phyloP scores from a whole-genome alignment of 2,797 vertebrate genomes.

The Austrolebias charrua region DNA sequence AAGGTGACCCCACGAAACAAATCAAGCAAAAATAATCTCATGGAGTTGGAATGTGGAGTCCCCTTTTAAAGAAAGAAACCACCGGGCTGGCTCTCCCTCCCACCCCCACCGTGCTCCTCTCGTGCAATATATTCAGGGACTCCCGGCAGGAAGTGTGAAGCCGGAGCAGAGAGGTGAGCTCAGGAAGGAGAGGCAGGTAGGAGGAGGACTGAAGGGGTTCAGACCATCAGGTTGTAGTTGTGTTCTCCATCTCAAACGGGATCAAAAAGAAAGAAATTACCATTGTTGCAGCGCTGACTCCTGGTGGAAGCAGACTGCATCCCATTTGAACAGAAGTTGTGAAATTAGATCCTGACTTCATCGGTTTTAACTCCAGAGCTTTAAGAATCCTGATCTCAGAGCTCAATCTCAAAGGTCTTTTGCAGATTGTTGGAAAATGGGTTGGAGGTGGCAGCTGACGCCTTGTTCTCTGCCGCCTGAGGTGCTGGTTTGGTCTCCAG shows the following conservation, averaged over 20 bases:
- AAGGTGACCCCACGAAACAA: slow-evolving; percentile 19
- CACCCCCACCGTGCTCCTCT: slow-evolving; percentile 4
- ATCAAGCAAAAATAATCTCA: slow-evolving; percentile 33
- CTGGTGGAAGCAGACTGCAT: slow-evolving; percentile 26
- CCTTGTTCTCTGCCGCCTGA: slow-evolving; percentile 72
- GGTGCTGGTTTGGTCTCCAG: slow-evolving; percentile 83
- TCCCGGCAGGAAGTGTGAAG: slow-evolving; percentile 45
- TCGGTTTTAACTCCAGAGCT: slow-evolving; percentile 37
- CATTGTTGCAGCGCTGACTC: slow-evolving; percentile 32
- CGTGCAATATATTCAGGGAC: slow-evolving; percentile 45
- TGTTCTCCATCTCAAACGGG: slow-evolving; percentile 28
- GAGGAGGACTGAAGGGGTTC: slow-evolving; percentile 34
- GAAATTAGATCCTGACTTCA: slow-evolving; percentile 28
- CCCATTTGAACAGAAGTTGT: slow-evolving; percentile 37
- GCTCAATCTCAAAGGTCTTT: slow-evolving; percentile 89
- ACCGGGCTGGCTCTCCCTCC: slow-evolving; percentile 20
- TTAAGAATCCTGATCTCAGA: slow-evolving; percentile 70
- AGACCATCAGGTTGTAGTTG: slow-evolving; percentile 41
- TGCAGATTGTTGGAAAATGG: slow-evolving; percentile 89
- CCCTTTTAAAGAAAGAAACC: slow-evolving; percentile 61
- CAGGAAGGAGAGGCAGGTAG: slow-evolving; percentile 30
- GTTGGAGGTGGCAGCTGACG: slow-evolving; percentile 78
- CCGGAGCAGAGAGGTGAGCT: slow-evolving; percentile 49
- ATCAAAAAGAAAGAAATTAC: slow-evolving; percentile 58
- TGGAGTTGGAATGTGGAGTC: slow-evolving; percentile 59